Evolutionary conservation across 2,113 vertebrate species (phyloP).

Genomic region (Aspiorhynchus laticeps): DNA sequence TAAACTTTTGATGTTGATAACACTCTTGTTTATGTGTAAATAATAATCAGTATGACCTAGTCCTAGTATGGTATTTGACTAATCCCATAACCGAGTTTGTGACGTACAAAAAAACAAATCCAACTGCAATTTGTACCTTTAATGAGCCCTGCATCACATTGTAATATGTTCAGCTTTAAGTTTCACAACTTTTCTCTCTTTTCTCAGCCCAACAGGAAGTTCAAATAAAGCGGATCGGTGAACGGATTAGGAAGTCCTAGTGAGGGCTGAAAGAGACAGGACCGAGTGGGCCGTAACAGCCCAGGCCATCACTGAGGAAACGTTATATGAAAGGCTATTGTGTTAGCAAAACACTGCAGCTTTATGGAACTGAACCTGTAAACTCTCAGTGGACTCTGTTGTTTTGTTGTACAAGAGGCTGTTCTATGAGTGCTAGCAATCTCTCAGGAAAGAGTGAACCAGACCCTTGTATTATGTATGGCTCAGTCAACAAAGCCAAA

Average conservation of each 20-base stretch:
- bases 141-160: background rate
- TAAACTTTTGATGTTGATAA: no score
- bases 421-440: conserved; percentile 12
- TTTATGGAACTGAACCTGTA: conserved; percentile 32
- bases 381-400: conserved; percentile 27
- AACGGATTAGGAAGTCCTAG: conserved; percentile 4
- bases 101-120: background rate
- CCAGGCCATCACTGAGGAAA: conserved; percentile 16
- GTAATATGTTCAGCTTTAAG: background rate
- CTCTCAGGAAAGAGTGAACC: conserved; percentile 15
- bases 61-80: background rate
- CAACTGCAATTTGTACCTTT: background rate
- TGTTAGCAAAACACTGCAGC: conserved; percentile 24
- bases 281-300: conserved; percentile 16
- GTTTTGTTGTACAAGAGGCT: conserved; percentile 26
- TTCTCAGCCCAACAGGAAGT: conserved; percentile 17
- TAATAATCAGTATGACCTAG: background rate
- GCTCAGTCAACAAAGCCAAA: background rate
- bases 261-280: background rate
- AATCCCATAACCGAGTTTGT: background rate
- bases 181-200: conserved; percentile 39
- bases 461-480: conserved; percentile 19
- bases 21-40: background rate
- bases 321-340: conserved; percentile 14
- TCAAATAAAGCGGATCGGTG: background rate